Evolutionary conservation across 2,888 invertebrate species (phyloP), one percentile per base, ranked within the genome.

Genomic region (Andrena hattorfiana): DNA sequence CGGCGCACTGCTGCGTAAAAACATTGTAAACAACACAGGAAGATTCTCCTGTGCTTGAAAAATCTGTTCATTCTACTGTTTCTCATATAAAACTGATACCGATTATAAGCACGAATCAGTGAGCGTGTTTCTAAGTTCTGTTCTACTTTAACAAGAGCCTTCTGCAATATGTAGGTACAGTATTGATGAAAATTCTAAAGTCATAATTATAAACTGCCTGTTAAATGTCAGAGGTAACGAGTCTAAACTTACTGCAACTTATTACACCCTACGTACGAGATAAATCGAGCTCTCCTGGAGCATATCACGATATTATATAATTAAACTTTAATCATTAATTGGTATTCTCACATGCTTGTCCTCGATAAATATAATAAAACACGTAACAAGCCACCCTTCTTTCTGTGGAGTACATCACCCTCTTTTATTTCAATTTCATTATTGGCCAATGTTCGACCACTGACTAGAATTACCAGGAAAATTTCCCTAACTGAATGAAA

Each of bases 131-230:
- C 13, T 42, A 42, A 16, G 16, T 1, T 16, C 49, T 26, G 28
- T 49, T 56, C n/a, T 1, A n/a, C 10, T 23, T 10, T 56, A 10
- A 20, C 10, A 30, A 23, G 10, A 30, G 48, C 13, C 6, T 32
- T 2, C 42, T 2, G 2, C 23, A 16, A 48, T 20, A 16, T 6
- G 20, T 26, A 26, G 7, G 42, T 42, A 16, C 42, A 16, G 63
- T 48, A 63, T n/a, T n/a, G 35, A 10, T 42, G 16, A n/a, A 42
- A 62, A 62, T 62, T 56, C 51, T 54, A 56, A 26, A 70, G 51
- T n/a, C 35, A 20, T 70, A 77, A 64, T 77, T 66, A 77, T 77
- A 77, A 72, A 77, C 82, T 51, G 77, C 23, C 63, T 35, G n/a
- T 70, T 30, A 42, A 70, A 79, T 66, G 79, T 70, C 70, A 80